Evolutionary conservation across 2,113 vertebrate genomes (phyloP), one percentile per base, ranked within the genome.

Genomic region (Syngnathoides biaculeatus): DNA sequence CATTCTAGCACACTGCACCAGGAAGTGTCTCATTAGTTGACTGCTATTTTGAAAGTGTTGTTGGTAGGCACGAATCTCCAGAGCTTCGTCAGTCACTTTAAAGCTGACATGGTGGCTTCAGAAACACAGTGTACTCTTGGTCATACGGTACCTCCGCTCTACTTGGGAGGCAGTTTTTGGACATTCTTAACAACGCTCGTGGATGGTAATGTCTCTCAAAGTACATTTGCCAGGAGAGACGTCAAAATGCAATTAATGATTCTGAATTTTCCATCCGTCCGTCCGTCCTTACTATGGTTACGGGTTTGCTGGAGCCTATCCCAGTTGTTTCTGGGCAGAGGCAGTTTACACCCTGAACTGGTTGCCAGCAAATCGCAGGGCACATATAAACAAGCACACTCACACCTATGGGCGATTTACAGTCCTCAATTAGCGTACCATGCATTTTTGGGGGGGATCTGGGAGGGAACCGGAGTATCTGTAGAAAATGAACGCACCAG

Each of bases 1-100:
- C 55, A 64, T 53, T 67, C 26, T 35, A 63, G 24, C 71, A 53
- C 40, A 15, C 52, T 64, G 43, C 59, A 42, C 53, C 48, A 27
- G 59, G 22, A 42, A 69, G 59, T 38, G 12, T 55, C 64, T 64
- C 50, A 60, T 71, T 15, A 55, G 13, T 47, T 39, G 42, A 35
- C 12, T 60, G 48, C 3, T 27, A 30, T 56, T 50, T 64, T 40
- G 57, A 35, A 52, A 52, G 48, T 2, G 48, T 52, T n/a, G 48
- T 52, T 52, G 48, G 48, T 52, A n/a, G 48, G 48, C 48, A 22
- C n/a, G 48, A 52, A 52, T 52, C 48, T 52, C 2, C 19, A 52
- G 48, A 52, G 48, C 8, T 10, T n/a, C 22, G 48, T 22, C 48
- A 11, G 48, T 52, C 48, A 22, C 20, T 52, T 52, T n/a, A 22